Evolutionary conservation across 1,140 invertebrate genomes (phyloP).

Genomic region (Ips nitidus): DNA sequence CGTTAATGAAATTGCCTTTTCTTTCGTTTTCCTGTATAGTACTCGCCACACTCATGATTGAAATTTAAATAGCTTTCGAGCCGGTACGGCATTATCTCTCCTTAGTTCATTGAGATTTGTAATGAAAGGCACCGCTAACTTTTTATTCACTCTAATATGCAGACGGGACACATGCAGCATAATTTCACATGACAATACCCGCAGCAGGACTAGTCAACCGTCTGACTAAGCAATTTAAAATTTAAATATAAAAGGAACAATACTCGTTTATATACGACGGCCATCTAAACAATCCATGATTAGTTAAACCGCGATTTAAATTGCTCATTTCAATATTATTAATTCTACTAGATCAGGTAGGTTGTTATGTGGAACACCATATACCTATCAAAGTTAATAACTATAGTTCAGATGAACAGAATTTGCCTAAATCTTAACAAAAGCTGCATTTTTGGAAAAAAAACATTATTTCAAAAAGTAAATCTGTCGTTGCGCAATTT

Average conservation of each 20-base stretch:
- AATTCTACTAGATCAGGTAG: no score
- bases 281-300: background rate
- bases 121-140: slow-evolving; percentile 8
- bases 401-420: no score
- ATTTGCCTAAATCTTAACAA: no score
- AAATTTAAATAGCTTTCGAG: slow-evolving; percentile 1
- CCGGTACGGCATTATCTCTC: no score
- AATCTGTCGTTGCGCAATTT: no score
- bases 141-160: slow-evolving; percentile 15
- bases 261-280: slow-evolving; percentile 8
- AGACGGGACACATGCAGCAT: slow-evolving; percentile 15
- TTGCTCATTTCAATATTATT: slow-evolving; percentile 6
- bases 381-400: no score
- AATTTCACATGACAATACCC: slow-evolving; percentile 16
- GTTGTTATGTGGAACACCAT: no score
- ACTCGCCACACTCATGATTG: background rate
- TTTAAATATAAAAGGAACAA: slow-evolving; percentile 21
- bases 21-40: no score
- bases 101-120: slow-evolving; percentile 17
- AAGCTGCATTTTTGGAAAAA: no score
- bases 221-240: slow-evolving; percentile 22
- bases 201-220: slow-evolving; percentile 13
- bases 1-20: no score
- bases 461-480: no score
- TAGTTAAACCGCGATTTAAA: slow-evolving; percentile 10